Conservation (phyloP, 1,140 invertebrate genomes). For the Venustaconcha ellipsiformis region DNA sequence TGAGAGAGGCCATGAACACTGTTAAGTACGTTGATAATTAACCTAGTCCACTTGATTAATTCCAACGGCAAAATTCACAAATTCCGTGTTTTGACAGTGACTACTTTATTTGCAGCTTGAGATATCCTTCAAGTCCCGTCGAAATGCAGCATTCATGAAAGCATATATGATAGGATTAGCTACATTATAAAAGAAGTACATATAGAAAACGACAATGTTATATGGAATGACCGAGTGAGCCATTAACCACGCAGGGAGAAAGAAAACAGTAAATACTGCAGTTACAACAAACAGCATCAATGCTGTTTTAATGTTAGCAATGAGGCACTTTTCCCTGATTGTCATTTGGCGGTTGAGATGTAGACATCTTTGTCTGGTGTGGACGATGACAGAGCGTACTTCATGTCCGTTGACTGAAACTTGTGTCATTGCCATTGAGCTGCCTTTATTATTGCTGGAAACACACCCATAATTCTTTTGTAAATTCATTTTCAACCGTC, state of each 20-base stretch:
- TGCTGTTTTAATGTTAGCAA: constrained; percentile 60
- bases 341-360: constrained; percentile 22
- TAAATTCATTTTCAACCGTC: constrained; percentile 33
- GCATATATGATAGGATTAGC: constrained; percentile 66
- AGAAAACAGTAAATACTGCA: constrained; percentile 59
- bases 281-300: constrained; percentile 65
- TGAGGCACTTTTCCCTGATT: constrained; percentile 36
- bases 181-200: constrained; percentile 64
- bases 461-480: constrained; percentile 30
- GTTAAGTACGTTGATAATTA: too few species aligned
- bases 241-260: constrained; percentile 52
- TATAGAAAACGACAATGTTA: constrained; percentile 54
- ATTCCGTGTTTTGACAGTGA: too few species aligned
- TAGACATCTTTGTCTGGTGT: constrained; percentile 13
- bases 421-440: constrained; percentile 27
- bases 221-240: constrained; percentile 34
- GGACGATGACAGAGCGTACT: constrained; percentile 22
- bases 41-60: too few species aligned
- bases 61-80: too few species aligned
- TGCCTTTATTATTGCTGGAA: constrained; percentile 25
- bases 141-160: constrained; percentile 65
- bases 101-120: too few species aligned
- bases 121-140: constrained; percentile 40
- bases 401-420: constrained; percentile 30
- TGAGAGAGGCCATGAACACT: too few species aligned